These are phyloP conservation scores for Mustelus asterias DNA, from an alignment of 2,113 vertebrate genomes.

Conservation along the genomic window DNA sequence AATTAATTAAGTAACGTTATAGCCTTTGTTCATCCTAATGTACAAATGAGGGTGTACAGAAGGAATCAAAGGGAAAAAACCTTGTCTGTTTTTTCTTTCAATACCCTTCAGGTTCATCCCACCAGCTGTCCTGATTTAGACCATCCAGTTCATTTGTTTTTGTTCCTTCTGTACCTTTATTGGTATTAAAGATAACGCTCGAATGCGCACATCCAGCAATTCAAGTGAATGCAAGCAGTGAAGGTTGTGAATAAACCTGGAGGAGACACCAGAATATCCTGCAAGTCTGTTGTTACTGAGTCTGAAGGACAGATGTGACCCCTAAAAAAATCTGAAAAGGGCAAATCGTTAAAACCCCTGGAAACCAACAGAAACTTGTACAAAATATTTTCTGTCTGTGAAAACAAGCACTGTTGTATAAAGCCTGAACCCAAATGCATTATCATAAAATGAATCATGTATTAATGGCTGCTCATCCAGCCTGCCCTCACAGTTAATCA, in stretches of 20 bases:
- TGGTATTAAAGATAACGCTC: background rate
- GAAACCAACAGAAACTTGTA: background rate
- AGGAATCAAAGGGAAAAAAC: background rate
- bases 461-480: background rate
- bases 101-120: background rate
- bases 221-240: background rate
- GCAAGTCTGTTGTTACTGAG: background rate
- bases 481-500: background rate
- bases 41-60: background rate
- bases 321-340: background rate
- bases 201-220: background rate
- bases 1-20: background rate
- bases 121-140: constrained; percentile 15
- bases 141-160: background rate
- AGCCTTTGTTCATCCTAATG: constrained; percentile 11
- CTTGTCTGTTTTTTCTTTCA: background rate
- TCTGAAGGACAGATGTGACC: constrained; percentile 4
- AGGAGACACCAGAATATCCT: constrained; percentile 22
- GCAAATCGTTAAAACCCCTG: background rate
- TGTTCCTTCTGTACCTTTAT: background rate
- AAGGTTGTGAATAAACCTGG: constrained; percentile 22
- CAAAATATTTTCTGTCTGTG: background rate
- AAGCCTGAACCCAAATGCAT: background rate
- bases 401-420: background rate
- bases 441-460: background rate